phyloP scores from a whole-genome alignment of 2,888 invertebrate genomes.

The Erannis defoliaria region DNA sequence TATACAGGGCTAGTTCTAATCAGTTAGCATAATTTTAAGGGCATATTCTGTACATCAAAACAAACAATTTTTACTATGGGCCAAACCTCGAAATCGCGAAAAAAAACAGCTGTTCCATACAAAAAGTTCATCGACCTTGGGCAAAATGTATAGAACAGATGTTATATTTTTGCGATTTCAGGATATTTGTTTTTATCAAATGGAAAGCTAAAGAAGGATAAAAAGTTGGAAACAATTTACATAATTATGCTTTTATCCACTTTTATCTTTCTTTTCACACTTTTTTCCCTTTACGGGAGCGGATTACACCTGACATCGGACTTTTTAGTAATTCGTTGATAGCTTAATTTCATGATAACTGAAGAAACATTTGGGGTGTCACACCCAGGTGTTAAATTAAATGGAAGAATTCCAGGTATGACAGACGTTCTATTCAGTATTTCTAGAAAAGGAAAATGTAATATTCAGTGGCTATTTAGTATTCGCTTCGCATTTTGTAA shows the following conservation, averaged over 20 bases:
- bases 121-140: no score
- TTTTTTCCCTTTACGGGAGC: neutral
- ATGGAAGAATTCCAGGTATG: conserved; percentile 32
- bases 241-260: conserved; percentile 45
- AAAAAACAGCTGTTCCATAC: no score
- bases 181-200: neutral
- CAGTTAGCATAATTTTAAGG: no score
- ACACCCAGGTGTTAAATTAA: conserved; percentile 1
- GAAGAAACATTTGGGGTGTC: neutral
- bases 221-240: conserved; percentile 19
- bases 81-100: no score
- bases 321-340: neutral
- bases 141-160: no score
- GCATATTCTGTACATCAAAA: no score
- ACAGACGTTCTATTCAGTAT: conserved; percentile 15
- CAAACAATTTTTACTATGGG: no score
- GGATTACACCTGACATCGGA: neutral
- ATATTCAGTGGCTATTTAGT: conserved; percentile 12
- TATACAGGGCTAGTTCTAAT: no score
- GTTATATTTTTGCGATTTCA: no score
- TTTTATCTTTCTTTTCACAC: conserved; percentile 31
- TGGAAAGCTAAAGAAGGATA: neutral
- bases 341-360: neutral
- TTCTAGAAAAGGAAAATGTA: conserved; percentile 7
- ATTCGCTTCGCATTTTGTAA: conserved; percentile 2